These are phyloP conservation scores for Sandelia bainsii DNA, from an alignment of 2,797 vertebrate genomes.

Conservation along the genomic window DNA sequence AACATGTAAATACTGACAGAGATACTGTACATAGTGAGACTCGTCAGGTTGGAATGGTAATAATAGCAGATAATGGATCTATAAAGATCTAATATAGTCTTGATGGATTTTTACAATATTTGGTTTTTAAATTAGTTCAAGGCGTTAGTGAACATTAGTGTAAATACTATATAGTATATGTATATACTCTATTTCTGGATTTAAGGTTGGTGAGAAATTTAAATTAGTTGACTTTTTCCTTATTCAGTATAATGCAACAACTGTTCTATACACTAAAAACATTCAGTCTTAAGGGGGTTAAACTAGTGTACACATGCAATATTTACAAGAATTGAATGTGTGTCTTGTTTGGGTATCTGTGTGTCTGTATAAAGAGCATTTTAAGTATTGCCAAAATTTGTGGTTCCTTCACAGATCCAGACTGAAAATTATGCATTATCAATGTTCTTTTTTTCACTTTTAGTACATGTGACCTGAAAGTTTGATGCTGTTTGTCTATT, in stretches of 20 bases:
- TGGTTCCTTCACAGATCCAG: slow-evolving; percentile 50
- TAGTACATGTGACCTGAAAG: slow-evolving; percentile 20
- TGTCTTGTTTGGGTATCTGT: slow-evolving; percentile 49
- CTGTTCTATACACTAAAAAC: slow-evolving; percentile 74
- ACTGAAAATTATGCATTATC: slow-evolving; percentile 34
- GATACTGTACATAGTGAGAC: slow-evolving; percentile 49
- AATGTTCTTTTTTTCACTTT: slow-evolving; percentile 15
- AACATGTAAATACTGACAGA: slow-evolving; percentile 67
- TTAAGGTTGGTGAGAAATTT: slow-evolving; percentile 66
- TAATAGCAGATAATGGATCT: slow-evolving; percentile 41
- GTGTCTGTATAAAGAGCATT: slow-evolving; percentile 43
- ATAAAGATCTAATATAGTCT: slow-evolving; percentile 55
- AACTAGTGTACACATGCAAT: slow-evolving; percentile 79
- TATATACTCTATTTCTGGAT: slow-evolving; percentile 59
- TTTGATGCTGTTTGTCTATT: slow-evolving; percentile 22
- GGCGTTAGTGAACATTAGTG: slow-evolving; percentile 75
- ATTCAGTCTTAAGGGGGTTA: slow-evolving; percentile 72
- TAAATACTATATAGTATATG: slow-evolving; percentile 56
- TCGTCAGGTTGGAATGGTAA: slow-evolving; percentile 51
- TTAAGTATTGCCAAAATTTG: slow-evolving; percentile 61
- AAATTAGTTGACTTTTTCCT: slow-evolving; percentile 59
- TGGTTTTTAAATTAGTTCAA: slow-evolving; percentile 73
- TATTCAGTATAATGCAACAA: slow-evolving; percentile 73
- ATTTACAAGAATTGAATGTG: slow-evolving; percentile 76
- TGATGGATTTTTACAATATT: slow-evolving; percentile 67